Base-by-base conservation (phyloP, 2,797 vertebrate species). In the Parauchenoglanis ngamensis region DNA sequence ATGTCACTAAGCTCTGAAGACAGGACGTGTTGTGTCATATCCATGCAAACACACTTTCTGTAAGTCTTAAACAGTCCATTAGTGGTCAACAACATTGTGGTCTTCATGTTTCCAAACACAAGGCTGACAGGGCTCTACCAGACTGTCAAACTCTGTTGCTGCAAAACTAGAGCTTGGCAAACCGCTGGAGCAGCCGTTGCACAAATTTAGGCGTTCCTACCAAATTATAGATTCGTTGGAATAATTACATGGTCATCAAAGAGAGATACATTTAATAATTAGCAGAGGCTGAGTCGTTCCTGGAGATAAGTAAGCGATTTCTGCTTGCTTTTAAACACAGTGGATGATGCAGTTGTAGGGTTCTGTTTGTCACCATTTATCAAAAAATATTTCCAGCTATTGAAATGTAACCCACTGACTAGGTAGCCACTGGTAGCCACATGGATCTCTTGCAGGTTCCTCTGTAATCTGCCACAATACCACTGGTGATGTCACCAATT, bases 181-280 rank as follows among this genome's bases (percentile, higher is more conserved):
- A 56, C 83, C 72, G 72, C 83, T 84, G 67, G n/a, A 57, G 67
- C 31, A 84, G 83, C 12, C 13, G 0, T 11, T 15, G 83, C 67
- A 40, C 83, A 73, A 84, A 73, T 73, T 17, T 70, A 73, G 67
- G 21, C 31, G 3, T 73, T 56, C n/a, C 6, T 73, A 57, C 52
- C 67, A 72, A 72, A 84, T 72, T 72, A 84, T 17, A 73, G 67
- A 84, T 84, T 57, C 44, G n/a, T 59, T 84, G 21, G 7, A 57
- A 84, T 67, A 84, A 72, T 72, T 56, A 84, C 67, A 72, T 15
- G 49, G 21, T 57, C 35, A 84, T 73, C 67, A 70, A 72, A 57
- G 65, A 57, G 82, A 8, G 21, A 40, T 84, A 44, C 31, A 72
- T 83, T 83, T 31, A 83, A 68, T 67, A 84, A 72, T 72, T 84